Base-by-base conservation (phyloP, 2,888 invertebrate species). In the Cryptocheilus praepositus region DNA sequence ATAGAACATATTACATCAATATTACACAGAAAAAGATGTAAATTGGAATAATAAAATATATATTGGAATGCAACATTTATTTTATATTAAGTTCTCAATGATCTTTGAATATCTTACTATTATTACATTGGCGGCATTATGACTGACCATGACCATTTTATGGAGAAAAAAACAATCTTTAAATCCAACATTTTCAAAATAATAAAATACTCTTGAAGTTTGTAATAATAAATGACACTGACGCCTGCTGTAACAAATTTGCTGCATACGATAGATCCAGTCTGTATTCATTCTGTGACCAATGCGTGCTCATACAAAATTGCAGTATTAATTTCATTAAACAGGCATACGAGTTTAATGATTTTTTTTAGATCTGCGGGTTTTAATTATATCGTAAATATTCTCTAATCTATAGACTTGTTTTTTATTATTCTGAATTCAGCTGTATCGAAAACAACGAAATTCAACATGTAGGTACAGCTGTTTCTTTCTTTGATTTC, bases 41-140 rank as follows among this genome's bases (percentile, higher is more conserved):
- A 62, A 68, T 71, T 69, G 63, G 63, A 74, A 65, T 73, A 75
- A 79, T 71, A 77, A 79, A 77, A 71, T 76, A 68, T 81, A 74
- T 75, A 80, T 75, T 83, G 83, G 82, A 84, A 85, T 85, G 85
- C 78, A 83, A 84, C 80, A 76, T 83, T 81, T 79, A 83, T 84
- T 84, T 83, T 83, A 78, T 82, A 81, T 81, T 83, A 81, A 80
- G 79, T 80, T 77, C 82, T 76, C 74, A 79, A 81, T 80, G 81
- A 80, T 77, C 72, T 73, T 78, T 64, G 69, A 65, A 74, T 61
- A 57, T 67, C 52, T 69, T 61, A 52, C 59, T 64, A 60, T 15
- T 57, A 55, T 76, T 73, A 73, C 63, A 72, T 66, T 70, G 71
- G 64, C 52, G 61, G 71, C 53, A 64, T 64, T 46, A 53, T 52